Conservation (phyloP, 2,113 vertebrate species). For the Ochotona princeps region DNA sequence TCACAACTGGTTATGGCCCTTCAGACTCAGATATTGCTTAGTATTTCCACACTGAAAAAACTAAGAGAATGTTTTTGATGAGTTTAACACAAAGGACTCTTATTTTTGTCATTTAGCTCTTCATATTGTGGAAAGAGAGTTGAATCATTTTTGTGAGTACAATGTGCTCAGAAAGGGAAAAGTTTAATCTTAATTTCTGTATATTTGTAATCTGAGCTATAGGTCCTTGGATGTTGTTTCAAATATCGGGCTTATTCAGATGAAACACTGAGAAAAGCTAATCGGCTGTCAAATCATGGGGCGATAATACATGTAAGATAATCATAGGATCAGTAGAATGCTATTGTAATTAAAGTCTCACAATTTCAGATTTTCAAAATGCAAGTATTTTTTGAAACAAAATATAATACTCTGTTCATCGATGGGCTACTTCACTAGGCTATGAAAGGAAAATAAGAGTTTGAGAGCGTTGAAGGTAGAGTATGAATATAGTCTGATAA, state of each 20-base stretch:
- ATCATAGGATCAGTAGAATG: slow-evolving; percentile 74
- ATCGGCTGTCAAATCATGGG: slow-evolving; percentile 71
- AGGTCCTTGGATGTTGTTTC: slow-evolving; percentile 45
- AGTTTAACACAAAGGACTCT: neutral
- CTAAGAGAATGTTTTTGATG: neutral
- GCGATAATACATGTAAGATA: slow-evolving; percentile 68
- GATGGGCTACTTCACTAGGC: neutral
- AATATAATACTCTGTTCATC: neutral
- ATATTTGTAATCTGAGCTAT: neutral
- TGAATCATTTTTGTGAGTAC: neutral
- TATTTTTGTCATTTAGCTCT: neutral
- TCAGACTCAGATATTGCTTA: neutral
- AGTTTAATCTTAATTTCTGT: neutral
- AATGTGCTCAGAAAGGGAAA: neutral
- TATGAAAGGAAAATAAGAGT: neutral
- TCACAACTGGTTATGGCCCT: too few relatives aligned
- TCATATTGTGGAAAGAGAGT: neutral
- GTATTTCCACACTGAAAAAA: neutral
- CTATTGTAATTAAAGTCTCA: slow-evolving; percentile 77
- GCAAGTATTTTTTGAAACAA: neutral
- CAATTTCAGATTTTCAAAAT: slow-evolving; percentile 54
- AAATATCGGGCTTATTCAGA: slow-evolving; percentile 72
- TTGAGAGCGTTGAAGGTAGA: neutral
- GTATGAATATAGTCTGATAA: slow-evolving; percentile 22
- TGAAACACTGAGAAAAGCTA: slow-evolving; percentile 71